A percentile compares a stretch with the other conserved stretches of the same genome.
phyloP scores from a whole-genome alignment of 2,113 vertebrate genomes.

The Ahaetulla prasina region DNA sequence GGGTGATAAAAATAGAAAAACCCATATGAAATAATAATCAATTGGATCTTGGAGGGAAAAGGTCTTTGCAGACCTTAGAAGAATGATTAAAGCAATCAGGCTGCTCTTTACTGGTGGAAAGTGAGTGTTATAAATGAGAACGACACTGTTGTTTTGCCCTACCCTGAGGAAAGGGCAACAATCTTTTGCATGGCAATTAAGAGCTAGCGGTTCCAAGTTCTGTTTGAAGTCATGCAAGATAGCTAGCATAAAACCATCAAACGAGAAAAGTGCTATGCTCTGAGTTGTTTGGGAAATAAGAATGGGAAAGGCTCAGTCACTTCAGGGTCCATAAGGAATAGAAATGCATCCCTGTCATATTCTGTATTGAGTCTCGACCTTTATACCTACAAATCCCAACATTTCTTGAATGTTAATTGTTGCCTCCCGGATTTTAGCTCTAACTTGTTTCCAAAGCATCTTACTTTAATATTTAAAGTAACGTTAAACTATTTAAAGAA shows the following conservation, averaged over 20 bases:
- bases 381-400: background rate
- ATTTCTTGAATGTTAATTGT: background rate
- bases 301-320: background rate
- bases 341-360: background rate
- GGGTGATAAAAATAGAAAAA: conserved; percentile 4
- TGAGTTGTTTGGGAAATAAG: conserved; percentile 7
- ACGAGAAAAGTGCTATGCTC: conserved; percentile 31
- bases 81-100: conserved; percentile 47
- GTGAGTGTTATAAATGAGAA: conserved; percentile 35
- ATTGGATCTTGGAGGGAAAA: background rate
- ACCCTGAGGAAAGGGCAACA: conserved; percentile 41
- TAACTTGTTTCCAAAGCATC: background rate
- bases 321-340: background rate
- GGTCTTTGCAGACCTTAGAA: conserved; percentile 38
- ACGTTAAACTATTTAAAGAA: background rate
- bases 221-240: conserved; percentile 26
- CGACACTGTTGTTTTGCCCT: conserved; percentile 43
- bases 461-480: background rate
- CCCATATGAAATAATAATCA: conserved; percentile 19
- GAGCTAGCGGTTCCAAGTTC: conserved; percentile 48
- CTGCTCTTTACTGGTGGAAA: conserved; percentile 38
- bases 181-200: conserved; percentile 54
- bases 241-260: conserved; percentile 17
- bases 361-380: background rate
- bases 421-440: background rate